phyloP scores from a whole-genome alignment of 2,113 vertebrate species.

The Dipodomys spectabilis region DNA sequence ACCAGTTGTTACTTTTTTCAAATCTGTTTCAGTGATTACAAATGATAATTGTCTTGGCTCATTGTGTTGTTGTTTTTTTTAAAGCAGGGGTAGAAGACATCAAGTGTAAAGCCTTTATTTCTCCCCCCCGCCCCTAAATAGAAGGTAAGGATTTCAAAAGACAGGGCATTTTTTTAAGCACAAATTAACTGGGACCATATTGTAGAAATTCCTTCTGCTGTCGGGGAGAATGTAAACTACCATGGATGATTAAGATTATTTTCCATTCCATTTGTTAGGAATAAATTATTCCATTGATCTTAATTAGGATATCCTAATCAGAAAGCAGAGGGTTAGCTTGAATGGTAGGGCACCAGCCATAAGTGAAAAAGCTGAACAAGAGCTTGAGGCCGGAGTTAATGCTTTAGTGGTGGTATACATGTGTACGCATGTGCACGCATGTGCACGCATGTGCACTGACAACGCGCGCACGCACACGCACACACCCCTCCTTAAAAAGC shows the following conservation, averaged over 20 bases:
- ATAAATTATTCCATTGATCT: neutral
- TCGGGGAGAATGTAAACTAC: neutral
- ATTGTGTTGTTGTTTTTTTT: neutral
- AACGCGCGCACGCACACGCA: too few species aligned
- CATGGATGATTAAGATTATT: neutral
- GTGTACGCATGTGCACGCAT: too few species aligned
- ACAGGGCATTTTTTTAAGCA: constrained; percentile 18
- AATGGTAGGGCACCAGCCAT: neutral
- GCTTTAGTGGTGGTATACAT: too few species aligned
- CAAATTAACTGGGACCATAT: neutral
- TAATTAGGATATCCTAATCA: neutral
- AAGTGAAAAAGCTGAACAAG: too few species aligned
- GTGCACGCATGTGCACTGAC: too few species aligned
- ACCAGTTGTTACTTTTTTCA: neutral
- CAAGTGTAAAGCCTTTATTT: neutral
- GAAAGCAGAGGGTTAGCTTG: neutral
- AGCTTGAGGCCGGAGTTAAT: too few species aligned
- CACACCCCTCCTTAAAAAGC: neutral
- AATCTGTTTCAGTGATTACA: neutral
- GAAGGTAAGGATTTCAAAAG: neutral
- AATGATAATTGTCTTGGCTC: neutral
- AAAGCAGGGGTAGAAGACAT: neutral
- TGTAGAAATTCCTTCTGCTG: neutral
- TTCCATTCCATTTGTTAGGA: neutral
- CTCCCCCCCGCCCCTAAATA: neutral